Conservation (phyloP, 2,113 vertebrate species). For the Tiliqua scincoides region DNA sequence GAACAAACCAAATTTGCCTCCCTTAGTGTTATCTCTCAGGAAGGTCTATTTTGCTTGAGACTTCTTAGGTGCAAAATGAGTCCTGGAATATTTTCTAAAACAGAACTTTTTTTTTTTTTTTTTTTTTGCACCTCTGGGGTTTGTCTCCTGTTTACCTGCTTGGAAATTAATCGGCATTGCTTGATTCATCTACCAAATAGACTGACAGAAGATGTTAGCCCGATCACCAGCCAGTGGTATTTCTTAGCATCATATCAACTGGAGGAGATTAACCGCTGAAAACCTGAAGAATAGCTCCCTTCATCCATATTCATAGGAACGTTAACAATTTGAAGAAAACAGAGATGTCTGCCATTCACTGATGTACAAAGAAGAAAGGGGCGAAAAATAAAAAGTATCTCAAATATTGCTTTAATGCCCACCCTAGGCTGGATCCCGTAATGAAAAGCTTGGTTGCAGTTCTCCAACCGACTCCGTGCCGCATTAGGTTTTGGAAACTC, state of each 20-base stretch:
- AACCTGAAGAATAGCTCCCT: neutral
- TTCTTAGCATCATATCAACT: neutral
- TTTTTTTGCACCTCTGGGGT: no score
- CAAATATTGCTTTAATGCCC: slow-evolving; percentile 10
- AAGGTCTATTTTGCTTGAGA: no score
- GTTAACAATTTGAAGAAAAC: slow-evolving; percentile 7
- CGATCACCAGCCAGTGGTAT: fast-evolving
- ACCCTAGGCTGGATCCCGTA: neutral
- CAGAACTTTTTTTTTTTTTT: no score
- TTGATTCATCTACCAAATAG: neutral
- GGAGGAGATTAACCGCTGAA: neutral
- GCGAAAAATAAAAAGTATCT: neutral
- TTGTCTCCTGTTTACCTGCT: no score
- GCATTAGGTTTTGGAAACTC: slow-evolving; percentile 43
- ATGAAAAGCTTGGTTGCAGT: slow-evolving; percentile 26
- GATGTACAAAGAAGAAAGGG: neutral
- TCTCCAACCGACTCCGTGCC: neutral
- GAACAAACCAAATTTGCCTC: no score
- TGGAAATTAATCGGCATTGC: neutral
- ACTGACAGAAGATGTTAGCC: neutral
- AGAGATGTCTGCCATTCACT: slow-evolving; percentile 13
- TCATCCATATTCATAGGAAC: slow-evolving; percentile 8
- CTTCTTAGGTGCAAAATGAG: no score
- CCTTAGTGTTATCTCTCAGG: no score
- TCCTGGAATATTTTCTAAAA: no score